Percentiles rank a stretch among this genome's conserved stretches.
phyloP scores from a whole-genome alignment of 2,113 vertebrate species.

The Engystomops pustulosus region DNA sequence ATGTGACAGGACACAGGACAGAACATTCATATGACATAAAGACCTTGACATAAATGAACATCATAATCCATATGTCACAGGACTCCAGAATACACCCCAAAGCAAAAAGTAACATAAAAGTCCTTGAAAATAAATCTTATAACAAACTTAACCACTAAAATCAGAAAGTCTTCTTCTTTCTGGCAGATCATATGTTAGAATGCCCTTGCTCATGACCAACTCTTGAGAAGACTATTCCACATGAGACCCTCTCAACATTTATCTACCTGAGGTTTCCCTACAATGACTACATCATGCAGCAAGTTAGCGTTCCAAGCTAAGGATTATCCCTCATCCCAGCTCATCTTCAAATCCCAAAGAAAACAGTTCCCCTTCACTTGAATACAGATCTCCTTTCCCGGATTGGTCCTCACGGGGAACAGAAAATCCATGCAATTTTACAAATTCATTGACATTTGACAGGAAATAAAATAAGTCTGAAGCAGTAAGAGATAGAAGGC shows the following conservation, averaged over 20 bases:
- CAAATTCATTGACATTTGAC: slow-evolving; percentile 15
- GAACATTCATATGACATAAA: slow-evolving; percentile 8
- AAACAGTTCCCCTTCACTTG: neutral
- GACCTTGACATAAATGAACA: slow-evolving; percentile 13
- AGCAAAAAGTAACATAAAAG: neutral
- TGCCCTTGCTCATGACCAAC: neutral
- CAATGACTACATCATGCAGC: slow-evolving; percentile 23
- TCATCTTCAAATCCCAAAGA: slow-evolving; percentile 13
- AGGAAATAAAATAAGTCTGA: slow-evolving; percentile 22
- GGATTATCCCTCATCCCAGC: slow-evolving; percentile 2
- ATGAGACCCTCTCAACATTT: slow-evolving; percentile 8
- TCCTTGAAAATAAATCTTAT: neutral
- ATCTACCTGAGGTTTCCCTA: slow-evolving; percentile 35
- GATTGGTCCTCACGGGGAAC: neutral
- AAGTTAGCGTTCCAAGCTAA: neutral
- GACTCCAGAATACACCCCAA: neutral
- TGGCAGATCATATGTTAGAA: neutral
- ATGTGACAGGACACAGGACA: slow-evolving; percentile 19
- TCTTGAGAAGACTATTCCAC: neutral
- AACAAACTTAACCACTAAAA: neutral
- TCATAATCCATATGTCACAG: neutral
- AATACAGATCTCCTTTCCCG: neutral
- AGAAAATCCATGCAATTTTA: slow-evolving; percentile 15
- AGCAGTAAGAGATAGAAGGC: slow-evolving; percentile 43
- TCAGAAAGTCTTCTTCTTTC: neutral